A percentile compares a stretch with the other conserved stretches of the same genome.
Evolutionary conservation across 2,888 invertebrate genomes (phyloP).

Genomic region (Drosophila stalkeri): DNA sequence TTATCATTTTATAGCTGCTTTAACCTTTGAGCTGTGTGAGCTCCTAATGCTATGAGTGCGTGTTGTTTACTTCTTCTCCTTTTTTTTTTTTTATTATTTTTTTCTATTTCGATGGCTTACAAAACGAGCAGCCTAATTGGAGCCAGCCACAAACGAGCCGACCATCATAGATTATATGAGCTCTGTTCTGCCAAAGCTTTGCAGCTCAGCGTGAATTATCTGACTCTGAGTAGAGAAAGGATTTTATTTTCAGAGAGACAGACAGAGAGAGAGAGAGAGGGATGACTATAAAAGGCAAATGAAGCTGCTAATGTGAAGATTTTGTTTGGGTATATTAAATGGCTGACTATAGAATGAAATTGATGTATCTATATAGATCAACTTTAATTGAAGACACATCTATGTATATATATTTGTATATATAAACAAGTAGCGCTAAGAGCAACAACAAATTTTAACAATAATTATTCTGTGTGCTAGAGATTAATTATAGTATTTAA

Average conservation of each 20-base stretch:
- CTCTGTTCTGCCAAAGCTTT: conserved; percentile 15
- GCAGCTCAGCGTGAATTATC: conserved; percentile 41
- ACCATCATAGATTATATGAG: conserved; percentile 71
- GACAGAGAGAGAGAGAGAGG: not conserved
- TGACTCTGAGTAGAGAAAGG: not conserved
- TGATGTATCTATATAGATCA: not conserved
- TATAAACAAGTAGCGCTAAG: no score
- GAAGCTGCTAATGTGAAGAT: conserved; percentile 2
- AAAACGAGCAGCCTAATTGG: conserved; percentile 73
- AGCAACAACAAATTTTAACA: no score
- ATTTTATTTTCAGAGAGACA: not conserved
- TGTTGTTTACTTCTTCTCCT: conserved; percentile 44
- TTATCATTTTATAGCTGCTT: conserved; percentile 76
- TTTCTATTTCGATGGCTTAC: conserved; percentile 59
- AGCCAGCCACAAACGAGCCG: conserved; percentile 67
- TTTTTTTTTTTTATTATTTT: not conserved
- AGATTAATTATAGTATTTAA: no score
- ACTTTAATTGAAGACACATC: no score
- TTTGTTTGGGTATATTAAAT: not conserved
- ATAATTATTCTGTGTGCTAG: no score
- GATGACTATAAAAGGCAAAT: not conserved
- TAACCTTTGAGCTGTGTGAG: conserved; percentile 62
- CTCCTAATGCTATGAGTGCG: conserved; percentile 72
- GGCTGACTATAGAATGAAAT: not conserved
- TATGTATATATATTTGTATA: no score